These are phyloP conservation scores for Elanoides forficatus DNA, from an alignment of 2,113 vertebrate species.

Conservation along the genomic window DNA sequence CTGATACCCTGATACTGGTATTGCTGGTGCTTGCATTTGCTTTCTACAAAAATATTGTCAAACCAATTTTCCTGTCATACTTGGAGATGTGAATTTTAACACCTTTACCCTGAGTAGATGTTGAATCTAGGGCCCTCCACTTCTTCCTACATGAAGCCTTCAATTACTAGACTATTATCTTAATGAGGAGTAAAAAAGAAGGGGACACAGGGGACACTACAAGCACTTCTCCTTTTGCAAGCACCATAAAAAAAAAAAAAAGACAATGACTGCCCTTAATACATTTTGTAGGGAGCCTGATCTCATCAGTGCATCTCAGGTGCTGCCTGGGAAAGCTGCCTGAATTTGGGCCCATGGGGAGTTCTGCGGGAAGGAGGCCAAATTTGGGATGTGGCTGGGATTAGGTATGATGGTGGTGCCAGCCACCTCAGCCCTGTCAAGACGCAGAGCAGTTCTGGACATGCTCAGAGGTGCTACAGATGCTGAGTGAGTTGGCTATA, in stretches of 20 bases:
- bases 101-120: background rate
- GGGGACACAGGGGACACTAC: rapidly evolving
- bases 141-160: background rate
- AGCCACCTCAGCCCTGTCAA: background rate
- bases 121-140: background rate
- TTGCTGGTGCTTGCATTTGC: background rate
- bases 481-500: background rate
- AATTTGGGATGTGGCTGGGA: background rate
- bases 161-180: background rate
- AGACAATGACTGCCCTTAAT: rapidly evolving
- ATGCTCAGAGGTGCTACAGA: background rate
- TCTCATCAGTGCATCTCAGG: background rate
- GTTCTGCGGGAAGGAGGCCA: background rate
- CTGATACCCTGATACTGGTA: background rate
- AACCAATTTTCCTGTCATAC: background rate
- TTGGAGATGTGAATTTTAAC: background rate
- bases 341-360: background rate
- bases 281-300: background rate
- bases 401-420: background rate
- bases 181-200: background rate
- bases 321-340: background rate
- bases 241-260: too few species aligned
- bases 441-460: background rate
- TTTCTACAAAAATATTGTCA: background rate
- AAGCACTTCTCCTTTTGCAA: background rate